These are phyloP conservation scores for Rostratula benghalensis DNA, from an alignment of 2,113 vertebrate genomes.

Conservation along the genomic window DNA sequence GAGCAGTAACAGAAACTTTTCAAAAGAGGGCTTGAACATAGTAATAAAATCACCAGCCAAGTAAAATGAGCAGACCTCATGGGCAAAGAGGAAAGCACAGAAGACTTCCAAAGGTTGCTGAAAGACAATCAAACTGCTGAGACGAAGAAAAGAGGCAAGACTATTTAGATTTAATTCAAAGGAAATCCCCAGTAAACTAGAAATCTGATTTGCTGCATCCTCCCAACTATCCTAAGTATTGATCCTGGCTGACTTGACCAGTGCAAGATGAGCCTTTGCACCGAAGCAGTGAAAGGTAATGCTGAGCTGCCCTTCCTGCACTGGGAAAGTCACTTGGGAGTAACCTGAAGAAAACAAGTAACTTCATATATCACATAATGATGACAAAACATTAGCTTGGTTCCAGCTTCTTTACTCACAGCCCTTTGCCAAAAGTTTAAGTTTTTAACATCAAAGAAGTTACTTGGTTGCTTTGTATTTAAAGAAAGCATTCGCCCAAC, in stretches of 20 bases:
- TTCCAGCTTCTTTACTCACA: not conserved
- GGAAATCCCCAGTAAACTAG: not conserved
- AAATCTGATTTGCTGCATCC: not conserved
- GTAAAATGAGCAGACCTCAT: not conserved
- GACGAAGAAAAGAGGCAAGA: not conserved
- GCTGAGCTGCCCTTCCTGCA: not conserved
- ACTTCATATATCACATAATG: not conserved
- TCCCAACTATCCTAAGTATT: not conserved
- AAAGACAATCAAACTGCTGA: not conserved
- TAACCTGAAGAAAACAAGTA: not conserved
- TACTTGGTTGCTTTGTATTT: not conserved
- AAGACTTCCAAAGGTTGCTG: not conserved
- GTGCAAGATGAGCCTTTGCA: not conserved
- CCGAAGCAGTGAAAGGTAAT: accelerated
- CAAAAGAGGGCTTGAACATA: not conserved
- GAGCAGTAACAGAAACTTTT: not conserved
- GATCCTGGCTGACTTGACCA: not conserved
- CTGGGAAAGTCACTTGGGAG: accelerated
- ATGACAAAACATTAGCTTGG: not conserved
- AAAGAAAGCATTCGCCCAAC: not conserved
- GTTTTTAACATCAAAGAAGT: not conserved
- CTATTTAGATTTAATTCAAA: not conserved
- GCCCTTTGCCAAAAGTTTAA: not conserved
- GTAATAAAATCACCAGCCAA: not conserved
- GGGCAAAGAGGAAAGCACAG: not conserved